Base-by-base conservation (phyloP, 30 jellyfish, hydroid and myxozoan genomes). In the Mastigias papua region DNA sequence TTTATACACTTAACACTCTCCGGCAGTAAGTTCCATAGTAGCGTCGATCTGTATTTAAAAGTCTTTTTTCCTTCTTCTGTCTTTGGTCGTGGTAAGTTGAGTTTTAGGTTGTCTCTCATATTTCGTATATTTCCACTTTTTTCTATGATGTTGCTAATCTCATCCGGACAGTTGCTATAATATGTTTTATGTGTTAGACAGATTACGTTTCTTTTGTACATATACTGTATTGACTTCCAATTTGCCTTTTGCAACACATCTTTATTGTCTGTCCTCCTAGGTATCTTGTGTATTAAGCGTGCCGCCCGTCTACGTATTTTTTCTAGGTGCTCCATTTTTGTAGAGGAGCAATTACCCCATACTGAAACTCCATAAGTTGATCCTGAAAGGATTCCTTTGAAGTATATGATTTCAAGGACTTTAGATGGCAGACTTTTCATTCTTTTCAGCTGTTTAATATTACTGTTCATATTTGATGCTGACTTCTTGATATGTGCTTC, bases 71-170 rank as follows among this genome's bases (percentile, higher is more conserved):
- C 67, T 71, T 71, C 82, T 34, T 71, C 82, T 28, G 82, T 32
- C 82, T 71, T 71, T 71, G 82, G 82, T 71, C 82, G 2, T 71
- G 82, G 67, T 71, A 71, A 65, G 34, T 71, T 71, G 82, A 30
- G 82, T 71, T 71, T 71, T 54, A 71, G 82, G n/a, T n/a, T n/a
- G 66, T 71, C 82, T 71, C 82, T 71, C 82, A 71, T 71, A 28
- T 2, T 61, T 26, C 73, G 22, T 61, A 26, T 15, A 37, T 71
- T 71, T 71, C 82, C 82, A 71, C 82, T 71, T 71, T 71, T 71
- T 71, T 71, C 82, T 16, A 71, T 37, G 34, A 71, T 34, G 65
- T 71, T 71, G 65, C 82, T 71, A 71, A 34, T 71, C 82, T 32
- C 82, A 37, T 71, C 82, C 7, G 65, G 82, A 71, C 82, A 71